These are phyloP conservation scores for Sphenodon punctatus DNA, from an alignment of 2,797 vertebrate genomes.

Conservation along the genomic window DNA sequence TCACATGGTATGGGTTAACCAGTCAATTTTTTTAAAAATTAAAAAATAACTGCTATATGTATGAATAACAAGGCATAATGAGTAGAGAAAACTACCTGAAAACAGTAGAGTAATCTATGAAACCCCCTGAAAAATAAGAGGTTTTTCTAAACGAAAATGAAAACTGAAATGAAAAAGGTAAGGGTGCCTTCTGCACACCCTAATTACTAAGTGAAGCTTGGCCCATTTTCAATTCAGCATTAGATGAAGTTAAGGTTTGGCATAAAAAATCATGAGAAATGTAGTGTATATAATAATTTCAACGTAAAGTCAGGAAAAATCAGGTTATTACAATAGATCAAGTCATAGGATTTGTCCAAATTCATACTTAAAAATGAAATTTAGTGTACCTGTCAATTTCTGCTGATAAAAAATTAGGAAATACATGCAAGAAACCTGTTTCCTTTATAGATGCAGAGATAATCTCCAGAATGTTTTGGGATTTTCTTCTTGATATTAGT, in stretches of 20 bases:
- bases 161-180: no score
- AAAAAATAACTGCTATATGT: no score
- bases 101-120: no score
- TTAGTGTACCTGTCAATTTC: background rate
- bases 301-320: background rate
- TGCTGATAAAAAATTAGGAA: conserved; percentile 18
- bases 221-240: background rate
- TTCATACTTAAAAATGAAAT: background rate
- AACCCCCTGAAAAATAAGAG: no score
- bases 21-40: no score
- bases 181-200: no score
- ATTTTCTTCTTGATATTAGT: background rate
- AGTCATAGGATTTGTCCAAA: background rate
- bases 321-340: background rate
- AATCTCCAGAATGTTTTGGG: conserved; percentile 8
- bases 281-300: background rate
- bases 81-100: no score
- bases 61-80: no score
- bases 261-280: background rate
- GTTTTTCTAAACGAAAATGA: no score
- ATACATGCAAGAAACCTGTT: background rate
- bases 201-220: background rate
- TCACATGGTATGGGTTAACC: no score
- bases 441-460: conserved; percentile 37
- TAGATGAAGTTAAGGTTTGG: background rate